Percentiles rank a stretch among this genome's conserved stretches.
Conservation (phyloP, 2,797 vertebrate species). For the Notoglanidium macrostoma region DNA sequence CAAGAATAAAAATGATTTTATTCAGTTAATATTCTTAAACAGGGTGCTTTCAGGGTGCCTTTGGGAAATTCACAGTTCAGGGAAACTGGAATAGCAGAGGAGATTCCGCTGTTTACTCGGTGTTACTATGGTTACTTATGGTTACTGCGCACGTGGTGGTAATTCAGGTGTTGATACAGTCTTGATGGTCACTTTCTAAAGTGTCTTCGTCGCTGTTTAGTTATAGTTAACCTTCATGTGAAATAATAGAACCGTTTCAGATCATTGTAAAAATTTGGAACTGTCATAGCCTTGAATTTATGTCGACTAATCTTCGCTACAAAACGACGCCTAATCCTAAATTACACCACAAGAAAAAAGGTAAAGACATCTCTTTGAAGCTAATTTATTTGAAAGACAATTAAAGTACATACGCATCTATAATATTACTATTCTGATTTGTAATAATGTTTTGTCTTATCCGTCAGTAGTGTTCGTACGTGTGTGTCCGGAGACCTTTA, state of each 20-base stretch:
- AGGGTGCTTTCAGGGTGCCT: neutral
- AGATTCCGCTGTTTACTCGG: neutral
- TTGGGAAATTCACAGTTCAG: neutral
- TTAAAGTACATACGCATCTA: neutral
- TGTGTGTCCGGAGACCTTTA: neutral
- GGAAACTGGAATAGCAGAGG: neutral
- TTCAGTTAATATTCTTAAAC: too few relatives aligned
- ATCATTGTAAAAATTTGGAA: too few relatives aligned
- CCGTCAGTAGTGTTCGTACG: neutral
- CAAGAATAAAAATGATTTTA: neutral
- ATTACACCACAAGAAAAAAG: neutral
- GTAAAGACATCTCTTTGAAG: neutral
- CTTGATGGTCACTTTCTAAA: neutral
- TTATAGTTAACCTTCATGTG: neutral
- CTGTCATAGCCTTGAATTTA: neutral
- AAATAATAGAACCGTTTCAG: neutral
- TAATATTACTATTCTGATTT: neutral
- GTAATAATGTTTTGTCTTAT: neutral
- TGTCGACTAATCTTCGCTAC: neutral
- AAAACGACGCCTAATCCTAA: neutral
- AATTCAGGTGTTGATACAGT: neutral
- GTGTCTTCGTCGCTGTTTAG: neutral
- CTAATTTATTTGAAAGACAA: neutral
- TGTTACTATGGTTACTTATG: neutral
- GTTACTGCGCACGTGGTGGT: neutral